Evolutionary conservation across 2,797 vertebrate genomes (phyloP).

Genomic region (Pangasius macronema): DNA sequence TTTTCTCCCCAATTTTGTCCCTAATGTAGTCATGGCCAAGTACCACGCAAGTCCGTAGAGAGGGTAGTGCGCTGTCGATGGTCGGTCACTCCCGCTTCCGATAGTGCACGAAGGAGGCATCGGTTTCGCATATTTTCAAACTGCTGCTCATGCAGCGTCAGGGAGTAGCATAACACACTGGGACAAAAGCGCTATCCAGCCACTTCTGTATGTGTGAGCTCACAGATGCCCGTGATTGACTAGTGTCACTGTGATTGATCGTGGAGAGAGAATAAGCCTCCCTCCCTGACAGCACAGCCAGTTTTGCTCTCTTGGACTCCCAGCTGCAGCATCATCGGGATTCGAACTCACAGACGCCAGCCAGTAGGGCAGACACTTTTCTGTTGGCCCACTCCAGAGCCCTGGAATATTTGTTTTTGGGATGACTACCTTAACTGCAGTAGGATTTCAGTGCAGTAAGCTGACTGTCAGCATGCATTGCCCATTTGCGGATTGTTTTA

Average conservation of each 20-base stretch:
- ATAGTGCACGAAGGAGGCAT: too few relatives aligned
- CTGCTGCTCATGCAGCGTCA: neutral
- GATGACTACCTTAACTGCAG: neutral
- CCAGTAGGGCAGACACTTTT: neutral
- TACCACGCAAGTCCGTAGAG: too few relatives aligned
- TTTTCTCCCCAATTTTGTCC: neutral
- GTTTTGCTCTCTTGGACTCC: neutral
- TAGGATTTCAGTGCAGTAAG: neutral
- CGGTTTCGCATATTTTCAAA: too few relatives aligned
- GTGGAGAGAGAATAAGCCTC: neutral
- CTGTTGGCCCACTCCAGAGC: neutral
- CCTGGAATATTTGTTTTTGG: neutral
- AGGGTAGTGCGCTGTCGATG: too few relatives aligned
- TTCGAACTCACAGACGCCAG: neutral
- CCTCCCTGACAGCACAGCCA: neutral
- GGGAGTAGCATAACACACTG: neutral
- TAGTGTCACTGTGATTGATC: neutral
- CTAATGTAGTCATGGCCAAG: neutral
- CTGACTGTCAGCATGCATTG: neutral
- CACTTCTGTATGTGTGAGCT: neutral
- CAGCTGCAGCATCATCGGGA: neutral
- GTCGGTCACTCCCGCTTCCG: too few relatives aligned
- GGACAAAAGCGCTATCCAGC: neutral
- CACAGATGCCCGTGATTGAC: neutral
- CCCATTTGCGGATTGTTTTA: too few relatives aligned